Evolutionary conservation across 2,797 vertebrate species (phyloP), one percentile per base, ranked within the genome.

Genomic region (Semotilus atromaculatus): DNA sequence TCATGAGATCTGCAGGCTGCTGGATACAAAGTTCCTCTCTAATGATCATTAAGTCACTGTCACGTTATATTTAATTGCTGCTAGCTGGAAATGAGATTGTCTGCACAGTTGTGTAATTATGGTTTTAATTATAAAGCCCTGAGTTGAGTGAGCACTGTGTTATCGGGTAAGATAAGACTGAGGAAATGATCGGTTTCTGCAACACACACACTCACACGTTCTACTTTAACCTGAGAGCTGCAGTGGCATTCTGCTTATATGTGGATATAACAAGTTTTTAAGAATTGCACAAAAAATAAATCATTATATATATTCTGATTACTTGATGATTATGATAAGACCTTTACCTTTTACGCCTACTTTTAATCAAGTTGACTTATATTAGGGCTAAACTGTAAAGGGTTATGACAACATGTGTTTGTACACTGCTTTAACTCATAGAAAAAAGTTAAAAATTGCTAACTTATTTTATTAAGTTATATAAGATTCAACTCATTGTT

Each of bases 1-100:
- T 85, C 83, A 31, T 66, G 80, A 87, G 83, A 67, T 86, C 79
- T 58, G 34, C 53, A 71, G 51, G 81, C 77, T 82, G 88, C 80
- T 48, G 67, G 76, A 85, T 82, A 81, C 77, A 83, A 83, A 89
- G 83, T 83, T 89, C 83, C 72, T 77, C 77, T 78, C 48, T 89
- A 87, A 89, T 87, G 81, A 89, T 84, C 86, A 87, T 87, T 89
- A 86, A 84, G 84, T 86, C 86, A 84, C n/a, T 82, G 88, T 87
- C 86, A 87, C 81, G 75, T 87, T 89, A 86, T 82, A 86, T 89
- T 87, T 84, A 89, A 89, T 86, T 86, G 84, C 84, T 81, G 73
- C 70, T 81, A 64, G 68, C 73, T 86, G 82, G 81, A 78, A 87
- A 87, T 75, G 78, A 87, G 84, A 89, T 84, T 86, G 84, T 78